phyloP scores from a whole-genome alignment of 2,888 invertebrate genomes.

The Phania funesta region DNA sequence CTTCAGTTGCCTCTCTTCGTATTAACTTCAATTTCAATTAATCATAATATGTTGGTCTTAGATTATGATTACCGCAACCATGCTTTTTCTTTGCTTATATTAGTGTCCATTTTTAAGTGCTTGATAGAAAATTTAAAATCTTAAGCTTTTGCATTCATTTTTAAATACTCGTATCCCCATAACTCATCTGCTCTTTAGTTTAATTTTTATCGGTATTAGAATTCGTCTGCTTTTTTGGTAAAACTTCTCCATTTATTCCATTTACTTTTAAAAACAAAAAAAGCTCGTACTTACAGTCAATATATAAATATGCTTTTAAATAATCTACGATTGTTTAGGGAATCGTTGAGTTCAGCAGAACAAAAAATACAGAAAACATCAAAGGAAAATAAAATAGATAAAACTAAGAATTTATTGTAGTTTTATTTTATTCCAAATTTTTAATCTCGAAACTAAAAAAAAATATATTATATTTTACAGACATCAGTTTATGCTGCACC shows the following conservation, averaged over 20 bases:
- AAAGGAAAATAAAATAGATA: neutral
- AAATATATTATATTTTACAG: slow-evolving; percentile 16
- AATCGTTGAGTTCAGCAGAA: slow-evolving; percentile 28
- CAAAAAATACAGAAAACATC: neutral
- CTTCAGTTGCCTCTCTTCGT: too few relatives aligned
- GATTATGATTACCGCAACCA: too few relatives aligned
- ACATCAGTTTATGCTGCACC: slow-evolving; percentile 27
- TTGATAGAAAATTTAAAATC: too few relatives aligned
- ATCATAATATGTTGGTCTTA: too few relatives aligned
- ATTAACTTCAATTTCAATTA: too few relatives aligned
- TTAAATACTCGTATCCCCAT: too few relatives aligned
- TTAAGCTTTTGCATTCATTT: too few relatives aligned
- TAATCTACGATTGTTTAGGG: slow-evolving; percentile 52
- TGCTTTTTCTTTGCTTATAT: too few relatives aligned
- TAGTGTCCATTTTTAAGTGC: too few relatives aligned
- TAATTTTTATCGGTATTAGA: neutral
- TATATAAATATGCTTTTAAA: slow-evolving; percentile 38
- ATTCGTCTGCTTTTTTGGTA: neutral
- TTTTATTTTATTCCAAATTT: slow-evolving; percentile 38
- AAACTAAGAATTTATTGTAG: slow-evolving; percentile 36
- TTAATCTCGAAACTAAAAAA: slow-evolving; percentile 18
- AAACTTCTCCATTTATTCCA: neutral
- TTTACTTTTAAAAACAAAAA: neutral
- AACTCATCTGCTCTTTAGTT: too few relatives aligned
- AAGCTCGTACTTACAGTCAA: neutral